A percentile compares a stretch with the other conserved stretches of the same genome.
phyloP scores from a whole-genome alignment of 2,888 invertebrate species.

The Cactoblastis cactorum region DNA sequence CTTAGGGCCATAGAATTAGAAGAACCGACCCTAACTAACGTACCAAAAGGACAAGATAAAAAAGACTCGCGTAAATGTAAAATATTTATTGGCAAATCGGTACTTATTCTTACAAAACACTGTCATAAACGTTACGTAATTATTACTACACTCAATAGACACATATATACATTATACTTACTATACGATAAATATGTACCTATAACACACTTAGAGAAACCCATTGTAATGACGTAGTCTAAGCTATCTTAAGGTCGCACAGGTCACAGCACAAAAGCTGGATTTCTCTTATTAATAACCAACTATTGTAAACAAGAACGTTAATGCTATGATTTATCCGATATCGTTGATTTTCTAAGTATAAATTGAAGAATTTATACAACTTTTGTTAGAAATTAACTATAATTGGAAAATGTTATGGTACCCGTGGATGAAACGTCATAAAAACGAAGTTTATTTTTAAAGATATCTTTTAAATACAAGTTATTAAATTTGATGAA shows the following conservation, averaged over 20 bases:
- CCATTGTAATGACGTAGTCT: constrained; percentile 1
- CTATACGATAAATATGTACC: background rate
- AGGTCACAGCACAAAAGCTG: constrained; percentile 6
- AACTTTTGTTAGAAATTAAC: background rate
- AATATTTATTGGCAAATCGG: no score
- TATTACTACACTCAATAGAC: no score
- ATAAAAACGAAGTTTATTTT: background rate
- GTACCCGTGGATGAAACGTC: background rate
- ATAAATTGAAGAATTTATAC: background rate
- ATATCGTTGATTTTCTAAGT: background rate
- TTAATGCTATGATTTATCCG: constrained; percentile 7
- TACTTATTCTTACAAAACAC: no score
- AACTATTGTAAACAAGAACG: constrained; percentile 6
- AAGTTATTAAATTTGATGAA: background rate
- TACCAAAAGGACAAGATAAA: no score
- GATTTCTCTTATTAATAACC: constrained; percentile 9
- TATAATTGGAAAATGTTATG: background rate
- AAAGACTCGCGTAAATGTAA: no score
- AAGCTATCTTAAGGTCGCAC: background rate
- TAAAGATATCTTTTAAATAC: background rate
- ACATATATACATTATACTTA: no score
- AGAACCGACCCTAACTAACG: no score
- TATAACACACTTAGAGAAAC: background rate
- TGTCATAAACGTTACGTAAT: no score
- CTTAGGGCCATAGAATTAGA: no score